Evolutionary conservation across 2,797 vertebrate genomes (phyloP), one percentile per base, ranked within the genome.

Genomic region (Dryobates pubescens): DNA sequence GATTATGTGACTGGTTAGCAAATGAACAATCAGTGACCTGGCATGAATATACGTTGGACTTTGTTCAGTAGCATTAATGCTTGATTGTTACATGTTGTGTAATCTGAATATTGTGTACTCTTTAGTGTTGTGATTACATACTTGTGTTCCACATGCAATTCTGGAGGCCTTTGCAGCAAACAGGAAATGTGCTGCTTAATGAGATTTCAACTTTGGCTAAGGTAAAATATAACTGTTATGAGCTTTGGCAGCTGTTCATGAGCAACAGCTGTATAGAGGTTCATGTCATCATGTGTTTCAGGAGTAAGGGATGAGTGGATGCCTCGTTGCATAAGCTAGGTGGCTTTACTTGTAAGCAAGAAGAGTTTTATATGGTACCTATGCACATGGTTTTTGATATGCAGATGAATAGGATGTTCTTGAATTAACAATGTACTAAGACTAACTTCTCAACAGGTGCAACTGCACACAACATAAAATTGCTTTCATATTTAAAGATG

Each of bases 21-120:
- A 81, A 78, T 69, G 89, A 89, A 71, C 59, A 71, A 4, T 83
- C 58, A 56, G 47, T 0, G 5, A 63, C 70, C 36, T 75, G 63
- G 70, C 30, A 36, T 23, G 23, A 77, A 77, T 75, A 14, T 71
- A 6, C 3, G 3, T 10, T 83, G 92, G 85, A 95, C 91, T 95
- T 96, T 53, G 82, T 56, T 94, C 82, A 41, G 76, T 75, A 75
- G 73, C 75, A 76, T 90, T 95, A 93, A 80, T 34, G 47, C 89
- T 93, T 92, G 87, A 91, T 92, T 3, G 3, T 91, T 93, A 38
- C 0, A 3, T 58, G 63, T 75, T 72, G 20, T 78, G 24, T 92
- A 88, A 86, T 72, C n/a, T 65, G 62, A 90, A 61, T 83, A 59
- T 78, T 80, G 36, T 75, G 38, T 81, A 20, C 47, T 61, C 47